Evolutionary conservation across 1,140 invertebrate genomes (phyloP).

Genomic region (Stegodyphus mimosarum): DNA sequence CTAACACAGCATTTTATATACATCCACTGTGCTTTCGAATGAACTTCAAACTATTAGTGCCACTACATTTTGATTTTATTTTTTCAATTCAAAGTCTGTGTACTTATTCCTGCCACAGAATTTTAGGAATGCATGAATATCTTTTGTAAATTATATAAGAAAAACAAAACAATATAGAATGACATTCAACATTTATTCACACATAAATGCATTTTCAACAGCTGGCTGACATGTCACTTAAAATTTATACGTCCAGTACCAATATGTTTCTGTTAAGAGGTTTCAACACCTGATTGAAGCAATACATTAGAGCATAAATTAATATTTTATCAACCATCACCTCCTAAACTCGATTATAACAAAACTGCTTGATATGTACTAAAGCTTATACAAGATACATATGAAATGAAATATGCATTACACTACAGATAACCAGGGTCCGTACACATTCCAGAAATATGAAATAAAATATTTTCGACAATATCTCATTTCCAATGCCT

Average conservation of each 20-base stretch:
- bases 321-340: neutral
- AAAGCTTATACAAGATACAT: neutral
- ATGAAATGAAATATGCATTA: too few species aligned
- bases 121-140: too few species aligned
- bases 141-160: neutral
- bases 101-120: too few species aligned
- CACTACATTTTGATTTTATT: too few species aligned
- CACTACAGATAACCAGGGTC: too few species aligned
- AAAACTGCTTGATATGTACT: constrained; percentile 19
- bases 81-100: too few species aligned
- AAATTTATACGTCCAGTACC: neutral
- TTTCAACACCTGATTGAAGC: neutral
- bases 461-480: too few species aligned
- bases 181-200: constrained; percentile 55
- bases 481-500: too few species aligned
- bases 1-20: too few species aligned
- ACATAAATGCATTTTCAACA: constrained; percentile 55
- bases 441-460: too few species aligned
- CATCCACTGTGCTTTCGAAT: too few species aligned
- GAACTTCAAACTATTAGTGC: too few species aligned
- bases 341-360: constrained; percentile 12
- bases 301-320: neutral
- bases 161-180: constrained; percentile 14
- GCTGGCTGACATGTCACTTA: constrained; percentile 28
- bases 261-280: neutral